These are phyloP conservation scores for Campodea augens DNA, from an alignment of 1,140 invertebrate species.

Conservation along the genomic window DNA sequence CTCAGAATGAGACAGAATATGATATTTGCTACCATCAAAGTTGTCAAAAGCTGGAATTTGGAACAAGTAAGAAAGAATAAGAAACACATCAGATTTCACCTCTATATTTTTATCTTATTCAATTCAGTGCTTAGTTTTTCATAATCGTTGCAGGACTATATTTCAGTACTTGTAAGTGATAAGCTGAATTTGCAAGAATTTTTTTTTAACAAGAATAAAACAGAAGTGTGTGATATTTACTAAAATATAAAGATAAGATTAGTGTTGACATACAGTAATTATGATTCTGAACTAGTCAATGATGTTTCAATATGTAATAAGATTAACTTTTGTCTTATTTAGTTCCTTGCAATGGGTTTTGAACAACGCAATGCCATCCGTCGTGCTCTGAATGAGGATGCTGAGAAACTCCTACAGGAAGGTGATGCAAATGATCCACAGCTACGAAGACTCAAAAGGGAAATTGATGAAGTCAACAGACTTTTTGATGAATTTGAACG, in stretches of 20 bases:
- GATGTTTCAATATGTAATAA: no score
- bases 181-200: no score
- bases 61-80: constrained; percentile 35
- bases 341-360: constrained; percentile 88
- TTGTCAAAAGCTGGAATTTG: constrained; percentile 89
- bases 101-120: constrained; percentile 7
- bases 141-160: background rate
- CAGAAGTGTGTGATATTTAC: no score
- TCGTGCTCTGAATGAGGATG: constrained; percentile 87
- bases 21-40: constrained; percentile 95
- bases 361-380: constrained; percentile 88
- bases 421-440: constrained; percentile 86
- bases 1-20: constrained; percentile 85
- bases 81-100: background rate
- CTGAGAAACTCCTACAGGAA: constrained; percentile 81
- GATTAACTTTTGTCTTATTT: no score
- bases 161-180: constrained; percentile 1
- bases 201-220: no score
- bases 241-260: no score
- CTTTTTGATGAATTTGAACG: constrained; percentile 88
- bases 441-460: constrained; percentile 58
- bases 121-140: constrained; percentile 1
- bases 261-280: no score
- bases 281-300: no score
- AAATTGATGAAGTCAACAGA: constrained; percentile 89